phyloP scores from a whole-genome alignment of 2,113 vertebrate species.

The Lepidiolamprologus cunningtoni region DNA sequence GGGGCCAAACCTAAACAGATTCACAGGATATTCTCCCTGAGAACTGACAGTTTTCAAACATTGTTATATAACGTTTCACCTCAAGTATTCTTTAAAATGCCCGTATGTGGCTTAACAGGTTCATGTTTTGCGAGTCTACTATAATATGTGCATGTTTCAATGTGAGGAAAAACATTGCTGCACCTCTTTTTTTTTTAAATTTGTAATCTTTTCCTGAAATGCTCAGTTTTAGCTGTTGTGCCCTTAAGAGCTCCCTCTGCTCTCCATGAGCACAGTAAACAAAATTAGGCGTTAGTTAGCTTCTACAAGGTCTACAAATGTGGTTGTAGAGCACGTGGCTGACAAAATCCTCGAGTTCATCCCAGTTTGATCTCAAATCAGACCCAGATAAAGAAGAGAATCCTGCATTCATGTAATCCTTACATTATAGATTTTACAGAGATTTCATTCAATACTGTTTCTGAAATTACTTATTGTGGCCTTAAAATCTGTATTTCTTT shows the following conservation, averaged over 20 bases:
- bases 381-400: neutral
- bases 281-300: neutral
- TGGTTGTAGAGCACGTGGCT: neutral
- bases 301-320: neutral
- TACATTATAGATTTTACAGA: neutral
- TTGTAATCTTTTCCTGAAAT: neutral
- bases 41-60: neutral
- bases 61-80: neutral
- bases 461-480: neutral
- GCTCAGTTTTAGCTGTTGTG: neutral
- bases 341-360: neutral
- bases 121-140: neutral
- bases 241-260: neutral
- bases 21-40: neutral
- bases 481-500: neutral
- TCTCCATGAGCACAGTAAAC: fast-evolving
- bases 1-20: neutral
- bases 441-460: neutral
- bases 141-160: neutral
- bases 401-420: neutral
- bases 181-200: too few species aligned
- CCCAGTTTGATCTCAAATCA: neutral
- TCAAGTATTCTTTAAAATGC: neutral
- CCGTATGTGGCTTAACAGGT: neutral
- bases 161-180: neutral